Evolutionary conservation across 2,113 vertebrate genomes (phyloP).

Genomic region (Pseudopodoces humilis): DNA sequence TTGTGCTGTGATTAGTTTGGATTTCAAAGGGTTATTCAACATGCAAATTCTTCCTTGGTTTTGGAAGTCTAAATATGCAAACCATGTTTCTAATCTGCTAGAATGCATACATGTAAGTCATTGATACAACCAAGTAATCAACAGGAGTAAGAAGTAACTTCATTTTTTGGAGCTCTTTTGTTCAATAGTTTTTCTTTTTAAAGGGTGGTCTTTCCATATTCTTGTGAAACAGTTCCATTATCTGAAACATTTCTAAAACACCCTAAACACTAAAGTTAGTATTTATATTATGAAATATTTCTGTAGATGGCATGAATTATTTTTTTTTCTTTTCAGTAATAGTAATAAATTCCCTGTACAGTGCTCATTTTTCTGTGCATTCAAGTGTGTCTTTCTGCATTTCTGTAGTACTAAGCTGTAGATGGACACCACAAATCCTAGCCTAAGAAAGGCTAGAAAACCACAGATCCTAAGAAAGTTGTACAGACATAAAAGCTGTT

Average conservation of each 20-base stretch:
- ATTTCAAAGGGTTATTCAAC: slow-evolving; percentile 30
- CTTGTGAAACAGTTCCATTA: neutral
- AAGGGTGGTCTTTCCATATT: neutral
- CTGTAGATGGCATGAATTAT: neutral
- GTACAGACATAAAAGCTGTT: neutral
- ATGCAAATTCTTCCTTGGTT: slow-evolving; percentile 15
- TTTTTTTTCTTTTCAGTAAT: neutral
- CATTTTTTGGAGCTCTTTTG: neutral
- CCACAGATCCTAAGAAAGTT: neutral
- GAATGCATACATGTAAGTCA: neutral
- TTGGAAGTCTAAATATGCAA: neutral
- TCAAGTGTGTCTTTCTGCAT: neutral
- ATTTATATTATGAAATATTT: neutral
- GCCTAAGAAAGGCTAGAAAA: neutral
- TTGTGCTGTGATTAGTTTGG: neutral
- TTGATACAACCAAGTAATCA: neutral
- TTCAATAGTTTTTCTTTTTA: neutral
- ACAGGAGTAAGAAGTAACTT: neutral
- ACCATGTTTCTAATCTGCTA: neutral
- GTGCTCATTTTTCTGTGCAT: neutral
- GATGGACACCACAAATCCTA: neutral
- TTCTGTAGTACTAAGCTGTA: neutral
- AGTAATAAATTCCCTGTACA: neutral
- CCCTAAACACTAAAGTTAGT: neutral
- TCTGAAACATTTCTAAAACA: neutral